Conservation (phyloP, 2,888 invertebrate species). For the Eristalinus aeneus region DNA sequence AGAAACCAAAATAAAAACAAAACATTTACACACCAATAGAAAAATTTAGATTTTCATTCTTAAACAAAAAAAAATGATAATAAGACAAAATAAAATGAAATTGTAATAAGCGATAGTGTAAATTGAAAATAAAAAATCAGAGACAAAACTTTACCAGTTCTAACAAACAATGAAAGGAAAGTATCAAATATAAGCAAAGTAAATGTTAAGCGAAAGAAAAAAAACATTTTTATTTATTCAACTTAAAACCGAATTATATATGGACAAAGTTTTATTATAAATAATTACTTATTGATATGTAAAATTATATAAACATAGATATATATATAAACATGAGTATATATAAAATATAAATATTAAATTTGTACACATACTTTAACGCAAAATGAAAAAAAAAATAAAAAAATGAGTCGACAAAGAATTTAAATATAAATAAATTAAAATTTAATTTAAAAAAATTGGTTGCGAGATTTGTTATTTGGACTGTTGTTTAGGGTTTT, state of each 20-base stretch:
- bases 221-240: conserved; percentile 29
- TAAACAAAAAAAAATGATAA: conserved; percentile 17
- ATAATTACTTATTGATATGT: conserved; percentile 53
- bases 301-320: conserved; percentile 47
- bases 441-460: conserved; percentile 33
- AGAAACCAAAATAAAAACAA: background rate
- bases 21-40: conserved; percentile 26
- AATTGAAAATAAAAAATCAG: conserved; percentile 21
- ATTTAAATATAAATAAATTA: conserved; percentile 53
- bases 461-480: no score
- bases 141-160: conserved; percentile 4
- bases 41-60: conserved; percentile 41
- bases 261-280: conserved; percentile 49
- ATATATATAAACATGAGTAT: conserved; percentile 41
- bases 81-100: conserved; percentile 20
- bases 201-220: conserved; percentile 1
- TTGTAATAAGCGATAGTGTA: conserved; percentile 47
- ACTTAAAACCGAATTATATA: conserved; percentile 33
- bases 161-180: background rate
- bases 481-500: background rate
- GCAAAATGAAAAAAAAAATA: conserved; percentile 34
- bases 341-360: conserved; percentile 48
- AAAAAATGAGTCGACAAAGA: conserved; percentile 32
- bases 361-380: conserved; percentile 62
- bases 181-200: conserved; percentile 9